Evolutionary conservation across 2,113 vertebrate genomes (phyloP).

Genomic region (Trinectes maculatus): DNA sequence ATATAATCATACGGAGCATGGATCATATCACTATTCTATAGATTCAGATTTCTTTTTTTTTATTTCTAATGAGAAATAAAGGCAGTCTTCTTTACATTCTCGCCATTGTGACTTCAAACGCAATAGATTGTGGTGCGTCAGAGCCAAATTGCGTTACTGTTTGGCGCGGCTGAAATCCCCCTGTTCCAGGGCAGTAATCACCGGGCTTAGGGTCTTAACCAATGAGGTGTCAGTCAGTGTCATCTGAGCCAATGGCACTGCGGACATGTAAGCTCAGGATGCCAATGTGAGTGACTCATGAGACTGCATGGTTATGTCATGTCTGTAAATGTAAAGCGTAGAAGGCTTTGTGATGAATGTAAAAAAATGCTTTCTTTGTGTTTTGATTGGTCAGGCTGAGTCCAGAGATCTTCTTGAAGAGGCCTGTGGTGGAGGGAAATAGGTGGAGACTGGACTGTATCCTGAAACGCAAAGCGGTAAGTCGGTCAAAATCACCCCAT

Average conservation of each 20-base stretch:
- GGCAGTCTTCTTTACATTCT: too few species aligned
- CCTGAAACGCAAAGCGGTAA: conserved; percentile 94
- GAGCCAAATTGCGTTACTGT: conserved; percentile 13
- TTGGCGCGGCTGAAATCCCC: conserved; percentile 32
- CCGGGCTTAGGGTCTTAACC: conserved; percentile 49
- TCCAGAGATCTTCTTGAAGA: conserved; percentile 97
- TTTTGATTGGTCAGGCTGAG: conserved; percentile 83
- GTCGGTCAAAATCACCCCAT: conserved; percentile 60
- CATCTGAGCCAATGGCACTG: conserved; percentile 37
- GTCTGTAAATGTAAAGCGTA: conserved; percentile 13
- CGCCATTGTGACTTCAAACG: conserved; percentile 18
- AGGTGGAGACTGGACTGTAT: conserved; percentile 93
- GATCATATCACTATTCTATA: too few species aligned
- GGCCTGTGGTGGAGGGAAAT: conserved; percentile 96
- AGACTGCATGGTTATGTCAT: conserved; percentile 38
- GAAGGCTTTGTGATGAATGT: too few species aligned
- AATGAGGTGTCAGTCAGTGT: conserved; percentile 42
- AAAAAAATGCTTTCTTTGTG: neutral
- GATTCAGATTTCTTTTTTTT: too few species aligned
- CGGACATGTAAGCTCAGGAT: conserved; percentile 31
- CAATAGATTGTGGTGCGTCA: conserved; percentile 22
- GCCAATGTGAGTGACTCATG: conserved; percentile 35
- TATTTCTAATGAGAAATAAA: too few species aligned
- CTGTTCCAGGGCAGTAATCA: conserved; percentile 43
- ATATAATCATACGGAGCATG: too few species aligned